These are phyloP conservation scores for Drosophila bocki DNA, from an alignment of 1,140 invertebrate genomes.

Conservation along the genomic window DNA sequence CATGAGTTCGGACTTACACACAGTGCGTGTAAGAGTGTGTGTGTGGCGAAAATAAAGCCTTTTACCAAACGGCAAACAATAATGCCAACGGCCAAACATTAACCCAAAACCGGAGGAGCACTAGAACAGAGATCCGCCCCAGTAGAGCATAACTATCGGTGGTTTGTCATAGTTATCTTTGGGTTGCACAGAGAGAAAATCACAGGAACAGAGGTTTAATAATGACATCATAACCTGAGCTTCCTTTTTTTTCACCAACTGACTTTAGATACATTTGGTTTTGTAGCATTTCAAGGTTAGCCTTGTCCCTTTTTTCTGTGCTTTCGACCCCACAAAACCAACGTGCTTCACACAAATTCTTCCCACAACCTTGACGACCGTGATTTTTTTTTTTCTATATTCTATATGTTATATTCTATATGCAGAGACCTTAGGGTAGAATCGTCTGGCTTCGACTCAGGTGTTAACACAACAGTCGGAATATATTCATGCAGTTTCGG, in stretches of 20 bases:
- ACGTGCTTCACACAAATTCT: slow-evolving; percentile 35
- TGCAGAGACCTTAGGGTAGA: slow-evolving; percentile 21
- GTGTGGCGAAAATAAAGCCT: slow-evolving; percentile 32
- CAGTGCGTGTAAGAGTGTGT: not conserved
- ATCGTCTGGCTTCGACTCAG: slow-evolving; percentile 7
- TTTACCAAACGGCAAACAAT: slow-evolving; percentile 38
- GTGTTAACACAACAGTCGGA: slow-evolving; percentile 20
- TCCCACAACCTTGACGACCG: slow-evolving; percentile 46
- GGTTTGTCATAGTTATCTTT: slow-evolving; percentile 18
- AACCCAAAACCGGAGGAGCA: slow-evolving; percentile 14
- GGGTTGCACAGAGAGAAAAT: slow-evolving; percentile 2
- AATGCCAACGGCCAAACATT: slow-evolving; percentile 20
- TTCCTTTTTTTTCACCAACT: not conserved
- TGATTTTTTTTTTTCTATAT: slow-evolving; percentile 10
- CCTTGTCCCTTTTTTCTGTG: slow-evolving; percentile 23
- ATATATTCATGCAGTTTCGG: slow-evolving; percentile 68
- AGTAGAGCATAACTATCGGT: slow-evolving; percentile 45
- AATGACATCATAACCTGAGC: not conserved
- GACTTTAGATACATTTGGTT: slow-evolving; percentile 27
- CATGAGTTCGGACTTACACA: slow-evolving; percentile 52
- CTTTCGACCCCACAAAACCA: slow-evolving; percentile 14
- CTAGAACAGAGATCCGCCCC: slow-evolving; percentile 27
- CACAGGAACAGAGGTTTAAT: not conserved
- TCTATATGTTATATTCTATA: slow-evolving; percentile 7
- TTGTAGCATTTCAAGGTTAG: slow-evolving; percentile 57